Conservation (phyloP, 2,797 vertebrate species). For the Lophotriccus pileatus region DNA sequence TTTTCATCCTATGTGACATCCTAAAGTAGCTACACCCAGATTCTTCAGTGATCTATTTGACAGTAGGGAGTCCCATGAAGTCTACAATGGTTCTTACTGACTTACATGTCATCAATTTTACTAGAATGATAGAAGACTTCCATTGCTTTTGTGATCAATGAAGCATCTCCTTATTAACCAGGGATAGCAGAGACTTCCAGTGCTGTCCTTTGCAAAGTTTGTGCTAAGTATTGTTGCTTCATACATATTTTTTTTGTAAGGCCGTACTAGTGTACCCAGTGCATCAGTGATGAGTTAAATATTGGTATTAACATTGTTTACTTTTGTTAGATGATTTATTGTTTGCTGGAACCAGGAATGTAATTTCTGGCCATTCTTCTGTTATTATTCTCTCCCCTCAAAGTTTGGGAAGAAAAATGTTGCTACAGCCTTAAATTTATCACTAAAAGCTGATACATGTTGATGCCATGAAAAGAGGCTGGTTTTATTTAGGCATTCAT, state of each 20-base stretch:
- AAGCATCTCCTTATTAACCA: conserved; percentile 15
- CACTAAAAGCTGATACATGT: neutral
- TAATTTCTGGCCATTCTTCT: neutral
- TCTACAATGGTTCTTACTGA: neutral
- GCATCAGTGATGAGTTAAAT: neutral
- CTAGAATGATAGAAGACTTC: neutral
- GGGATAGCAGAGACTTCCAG: neutral
- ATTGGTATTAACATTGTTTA: neutral
- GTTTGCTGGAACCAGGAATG: neutral
- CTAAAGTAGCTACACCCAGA: neutral
- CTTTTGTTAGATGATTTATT: neutral
- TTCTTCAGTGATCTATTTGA: neutral
- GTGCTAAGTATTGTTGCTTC: neutral
- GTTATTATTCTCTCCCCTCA: neutral
- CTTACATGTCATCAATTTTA: neutral
- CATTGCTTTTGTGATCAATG: neutral
- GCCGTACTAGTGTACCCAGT: neutral
- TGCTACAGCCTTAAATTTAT: neutral
- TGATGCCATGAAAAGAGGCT: neutral
- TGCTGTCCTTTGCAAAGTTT: neutral
- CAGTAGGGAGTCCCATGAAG: neutral
- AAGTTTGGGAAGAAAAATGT: neutral
- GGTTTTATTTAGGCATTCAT: conserved; percentile 42
- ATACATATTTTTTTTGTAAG: neutral
- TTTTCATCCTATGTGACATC: neutral